Conservation (phyloP, 2,113 vertebrate genomes). For the Laterallus jamaicensis region DNA sequence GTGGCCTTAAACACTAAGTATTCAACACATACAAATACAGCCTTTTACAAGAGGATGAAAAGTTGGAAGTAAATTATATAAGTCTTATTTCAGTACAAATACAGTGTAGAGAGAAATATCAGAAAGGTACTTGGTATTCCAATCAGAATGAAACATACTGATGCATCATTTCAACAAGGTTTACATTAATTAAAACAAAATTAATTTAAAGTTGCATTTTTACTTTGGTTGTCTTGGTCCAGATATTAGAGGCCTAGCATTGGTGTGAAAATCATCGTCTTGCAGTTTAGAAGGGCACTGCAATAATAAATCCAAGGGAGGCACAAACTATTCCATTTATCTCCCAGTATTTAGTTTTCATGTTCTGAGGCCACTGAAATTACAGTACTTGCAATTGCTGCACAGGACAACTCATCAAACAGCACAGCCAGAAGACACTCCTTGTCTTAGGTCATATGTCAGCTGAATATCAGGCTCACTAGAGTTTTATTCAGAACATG, state of each 20-base stretch:
- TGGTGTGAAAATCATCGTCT: background rate
- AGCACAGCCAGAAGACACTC: background rate
- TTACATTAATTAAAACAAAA: background rate
- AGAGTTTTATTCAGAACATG: background rate
- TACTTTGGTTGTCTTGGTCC: background rate
- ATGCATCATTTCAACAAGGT: background rate
- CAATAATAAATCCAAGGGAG: background rate
- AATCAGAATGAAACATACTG: background rate
- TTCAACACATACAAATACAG: background rate
- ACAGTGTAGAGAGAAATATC: background rate
- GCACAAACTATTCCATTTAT: background rate
- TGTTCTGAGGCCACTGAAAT: background rate
- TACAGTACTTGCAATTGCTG: background rate
- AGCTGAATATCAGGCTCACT: background rate
- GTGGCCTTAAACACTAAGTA: background rate
- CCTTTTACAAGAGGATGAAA: background rate
- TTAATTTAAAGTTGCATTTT: background rate
- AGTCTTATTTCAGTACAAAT: background rate
- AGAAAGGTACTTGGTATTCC: background rate
- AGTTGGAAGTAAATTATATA: background rate
- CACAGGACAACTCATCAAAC: background rate
- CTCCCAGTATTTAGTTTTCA: background rate
- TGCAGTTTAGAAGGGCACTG: background rate
- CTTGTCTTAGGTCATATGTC: background rate
- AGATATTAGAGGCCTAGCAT: background rate